Evolutionary conservation across 2,888 invertebrate genomes (phyloP).

Genomic region (Colletes collaris): DNA sequence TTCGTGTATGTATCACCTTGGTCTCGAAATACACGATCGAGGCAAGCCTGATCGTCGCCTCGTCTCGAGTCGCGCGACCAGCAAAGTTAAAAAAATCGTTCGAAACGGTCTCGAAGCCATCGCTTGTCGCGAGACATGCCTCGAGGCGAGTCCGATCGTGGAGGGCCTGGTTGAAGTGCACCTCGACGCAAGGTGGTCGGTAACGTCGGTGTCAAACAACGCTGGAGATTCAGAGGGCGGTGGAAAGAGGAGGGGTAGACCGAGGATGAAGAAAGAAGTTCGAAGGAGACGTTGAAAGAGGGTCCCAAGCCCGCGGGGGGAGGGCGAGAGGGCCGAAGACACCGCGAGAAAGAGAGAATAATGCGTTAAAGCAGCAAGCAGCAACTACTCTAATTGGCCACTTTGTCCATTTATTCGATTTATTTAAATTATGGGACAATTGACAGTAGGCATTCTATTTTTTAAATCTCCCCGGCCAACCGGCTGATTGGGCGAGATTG

Average conservation of each 20-base stretch:
- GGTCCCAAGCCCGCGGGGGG: slow-evolving; percentile 9
- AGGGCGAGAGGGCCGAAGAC: slow-evolving; percentile 61
- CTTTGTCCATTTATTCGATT: slow-evolving; percentile 84
- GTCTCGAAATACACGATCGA: no score
- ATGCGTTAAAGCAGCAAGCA: slow-evolving; percentile 80
- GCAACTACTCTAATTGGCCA: slow-evolving; percentile 83
- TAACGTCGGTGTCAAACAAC: slow-evolving; percentile 31
- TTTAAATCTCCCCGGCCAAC: slow-evolving; percentile 83
- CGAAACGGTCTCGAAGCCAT: no score
- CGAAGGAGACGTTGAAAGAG: slow-evolving; percentile 46
- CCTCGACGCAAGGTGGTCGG: slow-evolving; percentile 55
- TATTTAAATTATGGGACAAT: slow-evolving; percentile 84
- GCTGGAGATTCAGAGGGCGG: neutral
- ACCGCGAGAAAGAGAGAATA: slow-evolving; percentile 75
- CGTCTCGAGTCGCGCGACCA: no score
- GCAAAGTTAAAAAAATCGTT: no score
- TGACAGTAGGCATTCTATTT: slow-evolving; percentile 84
- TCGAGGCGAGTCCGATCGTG: slow-evolving; percentile 30
- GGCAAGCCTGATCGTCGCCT: no score
- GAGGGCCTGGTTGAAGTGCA: slow-evolving; percentile 20
- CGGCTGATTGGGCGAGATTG: slow-evolving; percentile 83
- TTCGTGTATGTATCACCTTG: no score
- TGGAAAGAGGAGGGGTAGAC: neutral
- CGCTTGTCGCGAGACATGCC: neutral
- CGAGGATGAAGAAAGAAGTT: slow-evolving; percentile 28